phyloP scores from a whole-genome alignment of 2,888 invertebrate species.

The Sinelater perroti region DNA sequence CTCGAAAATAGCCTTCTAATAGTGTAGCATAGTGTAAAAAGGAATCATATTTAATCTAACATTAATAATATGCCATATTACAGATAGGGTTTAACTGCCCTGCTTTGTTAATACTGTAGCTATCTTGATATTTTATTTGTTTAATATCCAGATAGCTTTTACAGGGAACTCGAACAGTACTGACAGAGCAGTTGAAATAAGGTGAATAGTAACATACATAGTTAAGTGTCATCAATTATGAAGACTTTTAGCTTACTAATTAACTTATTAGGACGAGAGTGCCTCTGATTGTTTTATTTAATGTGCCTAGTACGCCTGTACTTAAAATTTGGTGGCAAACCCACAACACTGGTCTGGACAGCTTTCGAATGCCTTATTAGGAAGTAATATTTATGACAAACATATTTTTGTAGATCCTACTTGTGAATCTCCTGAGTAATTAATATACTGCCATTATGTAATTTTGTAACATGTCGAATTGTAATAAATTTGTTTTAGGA shows the following conservation, averaged over 20 bases:
- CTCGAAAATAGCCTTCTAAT: slow-evolving; percentile 8
- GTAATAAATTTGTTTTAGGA: slow-evolving; percentile 16
- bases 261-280: neutral
- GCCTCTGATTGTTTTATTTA: slow-evolving; percentile 6
- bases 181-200: too few relatives aligned
- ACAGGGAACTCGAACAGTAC: too few relatives aligned
- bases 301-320: neutral
- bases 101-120: slow-evolving; percentile 13
- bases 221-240: slow-evolving; percentile 3
- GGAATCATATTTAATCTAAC: slow-evolving; percentile 9
- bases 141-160: slow-evolving; percentile 10
- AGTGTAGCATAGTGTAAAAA: slow-evolving; percentile 31
- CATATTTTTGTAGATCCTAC: too few relatives aligned
- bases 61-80: slow-evolving; percentile 24
- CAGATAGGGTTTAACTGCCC: slow-evolving; percentile 16
- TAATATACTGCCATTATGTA: slow-evolving; percentile 14
- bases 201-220: too few relatives aligned
- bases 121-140: slow-evolving; percentile 5
- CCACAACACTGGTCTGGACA: neutral
- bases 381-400: too few relatives aligned
- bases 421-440: slow-evolving; percentile 1
- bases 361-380: neutral
- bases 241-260: slow-evolving; percentile 15
- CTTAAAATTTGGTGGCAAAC: slow-evolving; percentile 11
- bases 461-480: slow-evolving; percentile 10